A percentile compares a stretch with the other conserved stretches of the same genome.
phyloP scores from a whole-genome alignment of 1,140 invertebrate species.

The Drosophila murphyi region DNA sequence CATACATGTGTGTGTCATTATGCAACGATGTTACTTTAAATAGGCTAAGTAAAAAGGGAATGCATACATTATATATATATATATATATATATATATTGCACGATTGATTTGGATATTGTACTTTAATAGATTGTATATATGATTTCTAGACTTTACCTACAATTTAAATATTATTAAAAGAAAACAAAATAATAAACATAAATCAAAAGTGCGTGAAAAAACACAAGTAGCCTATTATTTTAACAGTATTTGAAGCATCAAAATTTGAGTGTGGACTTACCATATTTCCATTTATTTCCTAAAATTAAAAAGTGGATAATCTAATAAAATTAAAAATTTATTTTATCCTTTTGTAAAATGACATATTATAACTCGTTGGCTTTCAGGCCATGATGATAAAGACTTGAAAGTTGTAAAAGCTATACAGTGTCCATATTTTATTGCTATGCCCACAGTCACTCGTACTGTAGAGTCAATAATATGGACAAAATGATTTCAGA shows the following conservation, averaged over 20 bases:
- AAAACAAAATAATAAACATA: background rate
- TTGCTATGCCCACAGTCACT: too few relatives aligned
- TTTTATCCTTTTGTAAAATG: too few relatives aligned
- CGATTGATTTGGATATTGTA: constrained; percentile 27
- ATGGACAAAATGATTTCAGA: too few relatives aligned
- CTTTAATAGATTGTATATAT: constrained; percentile 28
- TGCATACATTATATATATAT: background rate
- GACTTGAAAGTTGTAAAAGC: too few relatives aligned
- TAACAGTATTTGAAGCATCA: background rate
- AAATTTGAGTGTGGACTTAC: background rate
- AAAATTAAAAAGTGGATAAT: too few relatives aligned
- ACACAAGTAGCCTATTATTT: background rate
- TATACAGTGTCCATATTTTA: too few relatives aligned
- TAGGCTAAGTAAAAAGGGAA: constrained; percentile 6
- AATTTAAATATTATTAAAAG: constrained; percentile 2
- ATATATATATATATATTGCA: background rate
- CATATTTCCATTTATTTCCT: too few relatives aligned
- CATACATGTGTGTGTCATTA: background rate
- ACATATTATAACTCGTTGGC: too few relatives aligned
- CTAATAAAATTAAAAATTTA: too few relatives aligned
- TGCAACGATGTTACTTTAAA: background rate
- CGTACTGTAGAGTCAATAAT: too few relatives aligned
- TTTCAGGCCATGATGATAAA: too few relatives aligned
- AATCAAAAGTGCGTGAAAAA: background rate
- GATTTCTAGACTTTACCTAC: background rate